Percentiles rank a stretch among this genome's conserved stretches.
Evolutionary conservation across 2,888 invertebrate species (phyloP).

Genomic region (Ptilodon capucinus): DNA sequence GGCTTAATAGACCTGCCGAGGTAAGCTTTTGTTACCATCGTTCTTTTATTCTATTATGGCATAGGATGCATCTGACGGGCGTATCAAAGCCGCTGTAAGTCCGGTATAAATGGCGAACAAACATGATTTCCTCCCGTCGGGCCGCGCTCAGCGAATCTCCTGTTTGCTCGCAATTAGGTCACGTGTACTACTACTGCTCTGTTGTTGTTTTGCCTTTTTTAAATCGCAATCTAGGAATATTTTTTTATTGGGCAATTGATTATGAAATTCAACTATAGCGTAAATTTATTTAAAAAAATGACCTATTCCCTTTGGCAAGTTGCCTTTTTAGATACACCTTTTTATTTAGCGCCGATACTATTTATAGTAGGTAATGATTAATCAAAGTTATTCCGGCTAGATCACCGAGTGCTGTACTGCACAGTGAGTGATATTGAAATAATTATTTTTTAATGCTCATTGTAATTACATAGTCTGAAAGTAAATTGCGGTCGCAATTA

Average conservation of each 20-base stretch:
- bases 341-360: too few species aligned
- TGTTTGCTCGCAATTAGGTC: slow-evolving; percentile 27
- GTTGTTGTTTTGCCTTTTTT: background rate
- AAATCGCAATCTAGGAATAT: background rate
- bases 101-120: slow-evolving; percentile 10
- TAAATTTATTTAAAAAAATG: too few species aligned
- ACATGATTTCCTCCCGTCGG: slow-evolving; percentile 12
- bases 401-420: slow-evolving; percentile 14
- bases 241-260: background rate
- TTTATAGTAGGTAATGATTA: too few species aligned
- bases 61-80: slow-evolving; percentile 5
- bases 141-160: slow-evolving; percentile 4
- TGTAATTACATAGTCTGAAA: slow-evolving; percentile 8
- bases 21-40: background rate
- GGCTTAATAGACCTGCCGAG: too few species aligned
- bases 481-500: background rate
- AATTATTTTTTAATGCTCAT: slow-evolving; percentile 21
- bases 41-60: background rate
- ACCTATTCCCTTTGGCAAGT: too few species aligned
- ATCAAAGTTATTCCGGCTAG: too few species aligned
- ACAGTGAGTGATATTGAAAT: slow-evolving; percentile 21
- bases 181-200: slow-evolving; percentile 8
- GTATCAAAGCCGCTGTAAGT: slow-evolving; percentile 9
- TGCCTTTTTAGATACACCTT: too few species aligned
- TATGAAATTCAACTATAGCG: too few species aligned